Percentiles rank a stretch among this genome's conserved stretches.
phyloP scores from a whole-genome alignment of 1,140 invertebrate species.

The Pseudobourletiella spinata region DNA sequence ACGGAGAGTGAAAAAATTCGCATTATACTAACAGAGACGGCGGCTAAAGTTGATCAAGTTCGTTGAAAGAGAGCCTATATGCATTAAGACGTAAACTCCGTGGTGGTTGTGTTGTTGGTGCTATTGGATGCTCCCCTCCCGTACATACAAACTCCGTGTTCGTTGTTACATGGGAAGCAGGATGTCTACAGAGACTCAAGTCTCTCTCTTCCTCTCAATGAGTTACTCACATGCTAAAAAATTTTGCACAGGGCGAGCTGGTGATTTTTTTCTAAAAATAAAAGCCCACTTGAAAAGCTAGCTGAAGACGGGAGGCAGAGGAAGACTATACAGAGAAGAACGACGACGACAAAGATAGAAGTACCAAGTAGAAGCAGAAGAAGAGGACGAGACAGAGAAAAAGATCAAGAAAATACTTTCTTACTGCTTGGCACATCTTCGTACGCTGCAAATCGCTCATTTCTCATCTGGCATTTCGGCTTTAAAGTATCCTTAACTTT shows the following conservation, averaged over 20 bases:
- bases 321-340: not conserved
- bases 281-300: slow-evolving; percentile 10
- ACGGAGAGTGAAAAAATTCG: no score
- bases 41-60: no score
- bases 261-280: slow-evolving; percentile 16
- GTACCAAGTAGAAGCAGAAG: not conserved
- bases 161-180: no score
- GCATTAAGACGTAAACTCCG: no score
- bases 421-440: not conserved
- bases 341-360: no score
- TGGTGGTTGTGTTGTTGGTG: no score
- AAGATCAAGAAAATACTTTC: slow-evolving; percentile 2
- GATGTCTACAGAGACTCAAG: no score
- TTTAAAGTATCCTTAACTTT: not conserved
- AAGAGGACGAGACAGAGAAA: not conserved
- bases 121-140: no score
- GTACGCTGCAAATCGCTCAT: not conserved
- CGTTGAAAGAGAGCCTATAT: no score
- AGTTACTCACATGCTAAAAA: slow-evolving; percentile 2
- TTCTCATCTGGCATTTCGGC: slow-evolving; percentile 5
- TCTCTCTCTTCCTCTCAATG: no score
- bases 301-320: not conserved
- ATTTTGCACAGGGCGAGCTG: slow-evolving; percentile 9
- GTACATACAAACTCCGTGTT: no score
- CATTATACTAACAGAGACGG: no score